Evolutionary conservation across 2,113 vertebrate species (phyloP), one percentile per base, ranked within the genome.

Genomic region (Paracanthobrama guichenoti): DNA sequence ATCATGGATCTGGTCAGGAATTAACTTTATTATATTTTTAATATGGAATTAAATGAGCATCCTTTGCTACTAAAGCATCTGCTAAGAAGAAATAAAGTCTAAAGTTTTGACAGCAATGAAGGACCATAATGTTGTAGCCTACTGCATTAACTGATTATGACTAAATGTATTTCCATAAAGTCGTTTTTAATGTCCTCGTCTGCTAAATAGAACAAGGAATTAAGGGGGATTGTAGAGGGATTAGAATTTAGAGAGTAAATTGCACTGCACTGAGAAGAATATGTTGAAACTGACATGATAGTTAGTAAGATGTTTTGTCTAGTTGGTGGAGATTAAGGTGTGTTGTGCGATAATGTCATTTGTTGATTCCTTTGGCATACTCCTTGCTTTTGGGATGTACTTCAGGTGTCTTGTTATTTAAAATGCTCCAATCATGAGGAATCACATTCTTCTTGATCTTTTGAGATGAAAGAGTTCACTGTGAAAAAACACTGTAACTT

Each of bases 181-280:
- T 24, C n/a, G 42, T 46, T 73, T 73, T 73, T 24, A 73, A 48
- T 73, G 71, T 73, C n/a, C 22, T 48, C 42, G n/a, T 46, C 71
- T 73, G n/a, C 71, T 73, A 26, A 73, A 73, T 26, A 46, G 42
- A 73, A 16, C 42, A 73, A 73, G 71, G 71, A 73, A 73, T 73
- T 73, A 26, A 48, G 42, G 22, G 42, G 71, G 42, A 73, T 73
- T 73, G 71, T 48, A 73, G n/a, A 26, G 42, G n/a, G n/a, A 16
- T 73, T 73, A 73, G 42, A 73, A 73, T 73, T 73, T 13, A 48
- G 42, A 73, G 71, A 73, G 42, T 26, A 46, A 26, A 4, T 55
- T 55, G 10, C 26, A 46, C 55, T 77, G 20, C 20, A 77, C 3
- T 77, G 75, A 77, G 28, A 77, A 14, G 22, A 77, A n/a, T 77